Conservation (phyloP, 2,888 invertebrate genomes). For the Drosophila pullipes region DNA sequence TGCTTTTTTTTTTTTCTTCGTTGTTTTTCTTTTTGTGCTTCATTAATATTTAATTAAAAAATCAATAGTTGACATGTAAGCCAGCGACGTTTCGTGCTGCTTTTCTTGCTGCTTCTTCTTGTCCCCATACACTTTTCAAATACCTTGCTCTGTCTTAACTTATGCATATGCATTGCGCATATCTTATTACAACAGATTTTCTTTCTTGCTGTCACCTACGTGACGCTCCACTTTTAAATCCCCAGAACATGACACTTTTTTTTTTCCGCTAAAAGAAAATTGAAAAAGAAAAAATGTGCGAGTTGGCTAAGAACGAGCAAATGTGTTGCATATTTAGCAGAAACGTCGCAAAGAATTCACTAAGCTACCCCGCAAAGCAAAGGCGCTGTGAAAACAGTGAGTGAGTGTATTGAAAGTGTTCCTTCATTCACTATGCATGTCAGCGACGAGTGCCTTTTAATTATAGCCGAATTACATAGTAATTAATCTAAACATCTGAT, state of each 20-base stretch:
- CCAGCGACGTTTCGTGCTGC: slow-evolving; percentile 59
- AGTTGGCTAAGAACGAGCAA: slow-evolving; percentile 20
- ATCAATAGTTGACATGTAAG: slow-evolving; percentile 82
- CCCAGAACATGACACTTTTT: slow-evolving; percentile 40
- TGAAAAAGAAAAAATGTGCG: slow-evolving; percentile 28
- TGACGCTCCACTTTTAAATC: slow-evolving; percentile 66
- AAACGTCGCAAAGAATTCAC: slow-evolving; percentile 7
- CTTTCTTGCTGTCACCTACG: slow-evolving; percentile 55
- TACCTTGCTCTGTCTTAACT: slow-evolving; percentile 50
- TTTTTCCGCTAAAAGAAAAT: slow-evolving; percentile 14
- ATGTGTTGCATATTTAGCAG: slow-evolving; percentile 52
- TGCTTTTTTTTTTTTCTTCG: slow-evolving; percentile 30
- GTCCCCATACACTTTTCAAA: slow-evolving; percentile 46
- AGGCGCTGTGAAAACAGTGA: not conserved
- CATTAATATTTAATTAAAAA: slow-evolving; percentile 84
- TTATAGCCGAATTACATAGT: slow-evolving; percentile 4
- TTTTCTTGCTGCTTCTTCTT: slow-evolving; percentile 29
- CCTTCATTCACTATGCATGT: slow-evolving; percentile 2
- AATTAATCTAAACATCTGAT: not conserved
- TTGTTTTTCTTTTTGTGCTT: slow-evolving; percentile 62
- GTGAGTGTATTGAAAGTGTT: not conserved
- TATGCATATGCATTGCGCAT: slow-evolving; percentile 78
- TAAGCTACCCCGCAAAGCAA: not conserved
- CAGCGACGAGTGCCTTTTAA: slow-evolving; percentile 18
- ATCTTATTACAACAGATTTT: slow-evolving; percentile 78